These are phyloP conservation scores for Notodonta dromedarius DNA, from an alignment of 2,888 invertebrate species.

Conservation along the genomic window DNA sequence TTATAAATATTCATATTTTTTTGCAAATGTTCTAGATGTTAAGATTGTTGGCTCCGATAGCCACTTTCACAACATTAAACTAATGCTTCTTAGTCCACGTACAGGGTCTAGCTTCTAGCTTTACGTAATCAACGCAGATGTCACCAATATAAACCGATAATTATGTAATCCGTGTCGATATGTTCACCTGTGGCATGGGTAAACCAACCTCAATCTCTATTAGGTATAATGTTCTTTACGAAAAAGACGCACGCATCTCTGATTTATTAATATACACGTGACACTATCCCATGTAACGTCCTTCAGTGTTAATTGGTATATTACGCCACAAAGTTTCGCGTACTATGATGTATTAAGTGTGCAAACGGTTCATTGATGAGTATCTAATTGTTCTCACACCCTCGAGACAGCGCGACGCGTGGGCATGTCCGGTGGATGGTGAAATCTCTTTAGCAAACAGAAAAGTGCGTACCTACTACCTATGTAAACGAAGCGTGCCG, in stretches of 20 bases:
- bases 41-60: not conserved
- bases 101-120: slow-evolving; percentile 2
- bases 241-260: not conserved
- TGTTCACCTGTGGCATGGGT: not conserved
- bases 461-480: slow-evolving; percentile 52
- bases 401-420: slow-evolving; percentile 28
- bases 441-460: slow-evolving; percentile 78
- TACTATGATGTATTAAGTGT: slow-evolving; percentile 10
- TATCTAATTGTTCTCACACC: slow-evolving; percentile 32
- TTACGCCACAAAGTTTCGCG: slow-evolving; percentile 10
- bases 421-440: slow-evolving; percentile 43
- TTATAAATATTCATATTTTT: too few species aligned
- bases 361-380: slow-evolving; percentile 19
- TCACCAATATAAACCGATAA: slow-evolving; percentile 6
- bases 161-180: slow-evolving; percentile 3
- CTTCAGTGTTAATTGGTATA: slow-evolving; percentile 1
- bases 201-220: not conserved
- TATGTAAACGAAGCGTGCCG: slow-evolving; percentile 67
- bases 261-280: not conserved
- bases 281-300: not conserved
- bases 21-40: too few species aligned
- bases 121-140: slow-evolving; percentile 6
- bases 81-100: not conserved
- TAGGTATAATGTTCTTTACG: not conserved
- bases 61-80: slow-evolving; percentile 6